Conservation (phyloP, 2,113 vertebrate genomes). For the Planiliza haematocheilus region DNA sequence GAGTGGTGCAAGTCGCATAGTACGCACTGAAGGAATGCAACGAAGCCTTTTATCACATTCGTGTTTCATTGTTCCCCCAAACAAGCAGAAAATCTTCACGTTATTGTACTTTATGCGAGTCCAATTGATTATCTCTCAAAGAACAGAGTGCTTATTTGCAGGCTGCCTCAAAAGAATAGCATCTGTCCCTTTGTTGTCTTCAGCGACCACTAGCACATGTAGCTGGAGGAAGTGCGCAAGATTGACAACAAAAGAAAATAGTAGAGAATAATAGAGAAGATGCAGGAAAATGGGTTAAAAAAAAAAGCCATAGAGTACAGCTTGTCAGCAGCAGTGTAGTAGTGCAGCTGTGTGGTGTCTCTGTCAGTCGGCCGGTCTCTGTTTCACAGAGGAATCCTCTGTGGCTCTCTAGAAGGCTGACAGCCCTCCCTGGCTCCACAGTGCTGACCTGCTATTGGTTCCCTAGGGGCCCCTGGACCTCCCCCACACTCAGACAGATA, state of each 20-base stretch:
- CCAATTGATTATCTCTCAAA: slow-evolving; percentile 22
- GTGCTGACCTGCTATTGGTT: slow-evolving; percentile 68
- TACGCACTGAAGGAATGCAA: background rate
- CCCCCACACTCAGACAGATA: slow-evolving; percentile 60
- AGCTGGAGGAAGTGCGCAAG: slow-evolving; percentile 15
- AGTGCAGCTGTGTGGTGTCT: slow-evolving; percentile 77
- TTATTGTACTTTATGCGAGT: background rate
- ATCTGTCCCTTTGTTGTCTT: slow-evolving; percentile 20
- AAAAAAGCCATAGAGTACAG: slow-evolving; percentile 17
- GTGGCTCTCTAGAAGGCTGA: slow-evolving; percentile 72
- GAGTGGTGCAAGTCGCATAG: slow-evolving; percentile 4
- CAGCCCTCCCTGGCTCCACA: slow-evolving; percentile 28
- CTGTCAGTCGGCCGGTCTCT: slow-evolving; percentile 70
- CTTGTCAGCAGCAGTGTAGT: slow-evolving; percentile 46
- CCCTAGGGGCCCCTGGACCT: slow-evolving; percentile 67
- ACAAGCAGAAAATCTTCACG: slow-evolving; percentile 12
- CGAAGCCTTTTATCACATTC: background rate
- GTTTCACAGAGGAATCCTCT: slow-evolving; percentile 78
- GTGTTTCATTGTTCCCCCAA: slow-evolving; percentile 4
- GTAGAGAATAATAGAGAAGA: slow-evolving; percentile 28
- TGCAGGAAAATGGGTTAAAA: slow-evolving; percentile 22
- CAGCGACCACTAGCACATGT: slow-evolving; percentile 17
- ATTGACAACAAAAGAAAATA: slow-evolving; percentile 22
- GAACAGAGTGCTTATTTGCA: slow-evolving; percentile 17
- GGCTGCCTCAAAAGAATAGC: background rate